A percentile compares a stretch with the other conserved stretches of the same genome.
Evolutionary conservation across 1,140 invertebrate species (phyloP).

Genomic region (Daktulosphaira vitifoliae): DNA sequence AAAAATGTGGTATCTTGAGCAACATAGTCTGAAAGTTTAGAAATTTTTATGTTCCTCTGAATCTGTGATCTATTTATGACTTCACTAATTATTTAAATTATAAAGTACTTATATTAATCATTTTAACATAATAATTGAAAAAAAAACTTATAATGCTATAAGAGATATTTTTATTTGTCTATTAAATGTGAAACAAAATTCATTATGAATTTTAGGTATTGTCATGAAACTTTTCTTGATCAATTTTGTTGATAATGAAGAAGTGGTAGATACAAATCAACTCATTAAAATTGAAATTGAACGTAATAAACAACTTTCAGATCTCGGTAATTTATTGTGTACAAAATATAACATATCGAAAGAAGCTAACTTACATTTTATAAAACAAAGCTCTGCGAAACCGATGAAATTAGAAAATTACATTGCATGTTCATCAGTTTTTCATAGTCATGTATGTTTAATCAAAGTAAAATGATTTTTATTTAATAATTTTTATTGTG

Average conservation of each 20-base stretch:
- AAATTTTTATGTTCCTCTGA: too few species aligned
- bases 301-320: not conserved
- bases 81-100: too few species aligned
- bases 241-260: constrained; percentile 22
- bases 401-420: not conserved
- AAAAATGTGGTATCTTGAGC: too few species aligned
- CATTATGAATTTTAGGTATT: not conserved
- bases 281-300: constrained; percentile 20
- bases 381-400: constrained; percentile 2
- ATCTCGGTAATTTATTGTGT: not conserved
- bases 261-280: constrained; percentile 14
- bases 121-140: too few species aligned
- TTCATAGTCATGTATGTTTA: constrained; percentile 8
- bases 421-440: not conserved
- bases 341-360: constrained; percentile 5
- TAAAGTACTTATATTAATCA: too few species aligned
- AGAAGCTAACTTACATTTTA: constrained; percentile 9
- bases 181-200: too few species aligned
- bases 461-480: not conserved
- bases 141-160: too few species aligned
- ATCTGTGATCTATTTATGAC: too few species aligned
- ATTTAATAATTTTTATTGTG: not conserved
- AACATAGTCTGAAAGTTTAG: too few species aligned
- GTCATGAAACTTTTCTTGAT: constrained; percentile 7
- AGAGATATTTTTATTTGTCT: too few species aligned